Evolutionary conservation across 30 jellyfish, hydroid and myxozoan species (phyloP).

Genomic region (Turritopsis dohrnii): DNA sequence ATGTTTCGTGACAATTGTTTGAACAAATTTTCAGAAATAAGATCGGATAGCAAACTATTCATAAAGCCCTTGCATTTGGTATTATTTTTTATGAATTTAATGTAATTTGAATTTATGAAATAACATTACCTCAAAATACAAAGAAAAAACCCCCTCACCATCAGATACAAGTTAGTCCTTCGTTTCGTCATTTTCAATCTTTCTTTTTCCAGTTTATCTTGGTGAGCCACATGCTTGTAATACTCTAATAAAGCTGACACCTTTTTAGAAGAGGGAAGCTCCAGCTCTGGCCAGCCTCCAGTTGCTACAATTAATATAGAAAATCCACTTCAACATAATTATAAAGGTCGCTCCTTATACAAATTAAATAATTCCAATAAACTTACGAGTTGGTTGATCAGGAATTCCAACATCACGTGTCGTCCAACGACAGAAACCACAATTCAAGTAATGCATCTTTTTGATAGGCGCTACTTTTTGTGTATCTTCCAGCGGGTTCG

Average conservation of each 20-base stretch:
- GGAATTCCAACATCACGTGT: slow-evolving; percentile 92
- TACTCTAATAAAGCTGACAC: slow-evolving; percentile 64
- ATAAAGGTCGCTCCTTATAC: neutral
- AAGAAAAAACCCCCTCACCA: slow-evolving; percentile 33
- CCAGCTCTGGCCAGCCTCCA: slow-evolving; percentile 96
- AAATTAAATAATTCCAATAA: neutral
- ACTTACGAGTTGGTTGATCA: slow-evolving; percentile 83
- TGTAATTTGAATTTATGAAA: too few relatives aligned
- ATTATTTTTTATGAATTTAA: too few relatives aligned
- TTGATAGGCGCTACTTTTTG: slow-evolving; percentile 42
- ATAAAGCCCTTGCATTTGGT: too few relatives aligned
- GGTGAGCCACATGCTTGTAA: slow-evolving; percentile 88
- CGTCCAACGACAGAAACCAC: slow-evolving; percentile 95
- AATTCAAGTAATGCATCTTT: slow-evolving; percentile 74
- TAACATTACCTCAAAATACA: too few relatives aligned
- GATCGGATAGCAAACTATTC: too few relatives aligned
- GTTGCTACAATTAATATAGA: slow-evolving; percentile 51
- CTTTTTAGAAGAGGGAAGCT: slow-evolving; percentile 63
- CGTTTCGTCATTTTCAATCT: slow-evolving; percentile 59
- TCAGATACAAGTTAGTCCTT: slow-evolving; percentile 58
- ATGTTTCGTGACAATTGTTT: too few relatives aligned
- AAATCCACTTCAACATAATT: neutral
- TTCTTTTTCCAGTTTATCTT: slow-evolving; percentile 69
- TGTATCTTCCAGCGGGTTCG: slow-evolving; percentile 37
- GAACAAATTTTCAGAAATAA: neutral